Percentiles rank a stretch among this genome's conserved stretches.
Conservation (phyloP, 2,113 vertebrate species). For the Nothocercus julius region DNA sequence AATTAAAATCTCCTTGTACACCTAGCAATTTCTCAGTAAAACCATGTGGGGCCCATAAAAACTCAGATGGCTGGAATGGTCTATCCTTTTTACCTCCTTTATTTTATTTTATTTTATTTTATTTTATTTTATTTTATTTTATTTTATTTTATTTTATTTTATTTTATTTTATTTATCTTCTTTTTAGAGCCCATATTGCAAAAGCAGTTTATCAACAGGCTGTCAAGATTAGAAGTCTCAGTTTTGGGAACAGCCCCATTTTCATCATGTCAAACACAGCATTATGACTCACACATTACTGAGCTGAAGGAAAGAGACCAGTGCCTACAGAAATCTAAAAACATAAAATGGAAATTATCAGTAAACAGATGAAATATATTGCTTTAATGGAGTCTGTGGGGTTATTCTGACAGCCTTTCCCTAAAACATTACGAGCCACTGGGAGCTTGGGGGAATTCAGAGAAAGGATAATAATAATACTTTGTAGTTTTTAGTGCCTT, state of each 20-base stretch:
- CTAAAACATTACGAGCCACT: conserved; percentile 31
- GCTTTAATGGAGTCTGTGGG: not conserved
- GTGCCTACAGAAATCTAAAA: not conserved
- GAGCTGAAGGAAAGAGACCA: not conserved
- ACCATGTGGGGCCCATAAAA: not conserved
- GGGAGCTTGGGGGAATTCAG: conserved; percentile 42
- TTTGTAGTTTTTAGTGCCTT: conserved; percentile 45
- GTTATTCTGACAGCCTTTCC: conserved; percentile 35
- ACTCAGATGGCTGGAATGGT: not conserved
- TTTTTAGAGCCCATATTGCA: not conserved
- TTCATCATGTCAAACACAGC: not conserved
- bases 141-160: no score
- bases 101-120: not conserved
- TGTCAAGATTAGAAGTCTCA: not conserved
- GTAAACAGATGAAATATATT: conserved; percentile 2
- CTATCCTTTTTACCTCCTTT: not conserved
- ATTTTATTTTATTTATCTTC: not conserved
- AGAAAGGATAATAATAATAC: conserved; percentile 13
- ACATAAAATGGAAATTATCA: not conserved
- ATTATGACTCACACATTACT: not conserved
- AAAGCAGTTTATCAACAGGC: not conserved
- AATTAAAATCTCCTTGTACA: not conserved
- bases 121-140: not conserved
- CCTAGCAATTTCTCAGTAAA: not conserved
- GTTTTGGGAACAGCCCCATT: not conserved